Evolutionary conservation across 1,140 invertebrate genomes (phyloP).

Genomic region (Battus philenor): DNA sequence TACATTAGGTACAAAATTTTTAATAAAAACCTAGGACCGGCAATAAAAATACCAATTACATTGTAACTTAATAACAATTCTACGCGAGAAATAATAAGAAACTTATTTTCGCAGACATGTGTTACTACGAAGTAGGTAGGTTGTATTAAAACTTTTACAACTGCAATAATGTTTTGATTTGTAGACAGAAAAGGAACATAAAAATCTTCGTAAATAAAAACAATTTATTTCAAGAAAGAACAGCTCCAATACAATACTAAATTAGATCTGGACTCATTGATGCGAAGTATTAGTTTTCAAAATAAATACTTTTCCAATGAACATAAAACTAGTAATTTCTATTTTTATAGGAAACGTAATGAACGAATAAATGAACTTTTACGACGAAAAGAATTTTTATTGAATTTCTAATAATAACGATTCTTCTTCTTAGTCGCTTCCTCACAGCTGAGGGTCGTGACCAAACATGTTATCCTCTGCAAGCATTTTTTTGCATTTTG

Average conservation of each 20-base stretch:
- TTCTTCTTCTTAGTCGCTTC: too few relatives aligned
- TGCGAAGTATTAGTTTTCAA: conserved; percentile 12
- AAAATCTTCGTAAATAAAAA: conserved; percentile 15
- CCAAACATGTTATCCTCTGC: too few relatives aligned
- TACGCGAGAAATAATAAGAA: conserved; percentile 18
- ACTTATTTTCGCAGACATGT: conserved; percentile 13
- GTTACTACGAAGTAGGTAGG: conserved; percentile 8
- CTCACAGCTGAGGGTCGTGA: too few relatives aligned
- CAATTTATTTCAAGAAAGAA: conserved; percentile 14
- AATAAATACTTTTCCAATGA: conserved; percentile 22
- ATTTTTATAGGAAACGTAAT: neutral
- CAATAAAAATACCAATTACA: conserved; percentile 4
- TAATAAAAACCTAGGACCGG: neutral
- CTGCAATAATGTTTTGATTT: conserved; percentile 16
- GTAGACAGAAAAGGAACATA: conserved; percentile 13
- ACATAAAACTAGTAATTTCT: conserved; percentile 19
- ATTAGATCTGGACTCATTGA: conserved; percentile 9
- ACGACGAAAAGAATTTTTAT: too few relatives aligned
- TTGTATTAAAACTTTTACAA: conserved; percentile 8
- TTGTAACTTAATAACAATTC: too few relatives aligned
- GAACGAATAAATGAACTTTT: too few relatives aligned
- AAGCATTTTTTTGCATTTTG: too few relatives aligned
- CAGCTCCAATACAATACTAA: conserved; percentile 7
- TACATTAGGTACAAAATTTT: neutral
- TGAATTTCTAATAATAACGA: too few relatives aligned